Percentiles rank a stretch among this genome's conserved stretches.
These are phyloP conservation scores for Acleris holmiana DNA, from an alignment of 2,888 invertebrate species.

Conservation along the genomic window DNA sequence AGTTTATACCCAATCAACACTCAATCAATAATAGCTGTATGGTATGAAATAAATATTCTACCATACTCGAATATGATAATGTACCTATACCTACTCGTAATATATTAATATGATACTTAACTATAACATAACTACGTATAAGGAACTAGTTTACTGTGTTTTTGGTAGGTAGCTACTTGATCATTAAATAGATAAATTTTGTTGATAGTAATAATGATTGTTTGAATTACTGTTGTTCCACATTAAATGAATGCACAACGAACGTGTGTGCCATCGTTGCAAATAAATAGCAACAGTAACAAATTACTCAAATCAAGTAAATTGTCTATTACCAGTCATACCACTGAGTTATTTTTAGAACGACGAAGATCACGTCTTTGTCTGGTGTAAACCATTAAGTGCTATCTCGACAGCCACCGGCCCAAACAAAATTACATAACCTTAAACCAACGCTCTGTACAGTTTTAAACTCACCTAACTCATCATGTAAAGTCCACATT, in stretches of 20 bases:
- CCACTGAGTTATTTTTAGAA: constrained; percentile 78
- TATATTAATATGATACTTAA: no score
- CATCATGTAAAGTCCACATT: constrained; percentile 63
- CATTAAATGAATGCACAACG: background rate
- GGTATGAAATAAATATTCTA: no score
- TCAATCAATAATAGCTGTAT: no score
- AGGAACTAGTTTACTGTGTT: no score
- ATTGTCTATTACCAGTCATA: constrained; percentile 79
- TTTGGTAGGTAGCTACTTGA: no score
- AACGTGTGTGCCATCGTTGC: constrained; percentile 5
- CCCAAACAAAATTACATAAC: constrained; percentile 68
- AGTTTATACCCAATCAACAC: background rate
- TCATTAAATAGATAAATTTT: no score
- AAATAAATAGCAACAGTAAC: constrained; percentile 45
- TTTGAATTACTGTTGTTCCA: background rate
- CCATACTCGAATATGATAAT: no score
- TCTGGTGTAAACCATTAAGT: constrained; percentile 61
- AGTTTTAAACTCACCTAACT: constrained; percentile 76
- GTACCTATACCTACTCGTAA: no score
- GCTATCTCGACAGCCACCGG: constrained; percentile 46
- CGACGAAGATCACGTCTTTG: constrained; percentile 81
- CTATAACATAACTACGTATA: no score
- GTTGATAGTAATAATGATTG: no score
- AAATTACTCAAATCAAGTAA: constrained; percentile 66
- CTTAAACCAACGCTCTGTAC: constrained; percentile 51